Evolutionary conservation across 2,888 invertebrate species (phyloP), one percentile per base, ranked within the genome.

Genomic region (Hypomecis punctinalis): DNA sequence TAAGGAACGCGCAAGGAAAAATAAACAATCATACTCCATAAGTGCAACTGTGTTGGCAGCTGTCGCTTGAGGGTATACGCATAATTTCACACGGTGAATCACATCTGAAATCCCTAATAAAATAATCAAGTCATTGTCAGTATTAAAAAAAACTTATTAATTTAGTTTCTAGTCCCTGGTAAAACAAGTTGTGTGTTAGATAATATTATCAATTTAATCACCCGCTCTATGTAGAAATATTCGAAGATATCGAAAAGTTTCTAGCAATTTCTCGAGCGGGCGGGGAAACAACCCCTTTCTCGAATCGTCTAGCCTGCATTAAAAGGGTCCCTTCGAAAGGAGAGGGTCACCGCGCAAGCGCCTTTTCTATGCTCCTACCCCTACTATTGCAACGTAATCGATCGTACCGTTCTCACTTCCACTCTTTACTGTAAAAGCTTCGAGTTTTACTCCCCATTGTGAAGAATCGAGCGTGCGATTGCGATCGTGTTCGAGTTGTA

Each of bases 1-100:
- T 80, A 84, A 73, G 81, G 84, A 76, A 67, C 67, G 73, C 63
- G 68, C 78, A 80, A 79, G 81, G 76, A 78, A 75, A 69, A 78
- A 79, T 80, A 76, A 75, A 77, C 76, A 77, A 69, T 76, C 75
- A 73, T 74, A 74, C 73, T 63, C 73, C 70, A 69, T 78, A 79
- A 79, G 76, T 80, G 77, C 74, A 79, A 83, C 85, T 84, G 81
- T 81, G 72, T 75, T 82, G 80, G 81, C 78, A 74, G 70, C 72
- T 69, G 59, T 70, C 63, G 69, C 69, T 74, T 72, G 76, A 39
- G n/a, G 52, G 7, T 37, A 73, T 73, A 23, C 23, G 60, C 70
- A 70, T 69, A 67, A 78, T 75, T 68, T 55, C 63, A 68, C 66
- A 58, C 49, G 66, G 61, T 81, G 80, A 82, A 72, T 83, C 81